phyloP scores from a whole-genome alignment of 1,140 invertebrate genomes.

The Stratiolaelaps scimitus region DNA sequence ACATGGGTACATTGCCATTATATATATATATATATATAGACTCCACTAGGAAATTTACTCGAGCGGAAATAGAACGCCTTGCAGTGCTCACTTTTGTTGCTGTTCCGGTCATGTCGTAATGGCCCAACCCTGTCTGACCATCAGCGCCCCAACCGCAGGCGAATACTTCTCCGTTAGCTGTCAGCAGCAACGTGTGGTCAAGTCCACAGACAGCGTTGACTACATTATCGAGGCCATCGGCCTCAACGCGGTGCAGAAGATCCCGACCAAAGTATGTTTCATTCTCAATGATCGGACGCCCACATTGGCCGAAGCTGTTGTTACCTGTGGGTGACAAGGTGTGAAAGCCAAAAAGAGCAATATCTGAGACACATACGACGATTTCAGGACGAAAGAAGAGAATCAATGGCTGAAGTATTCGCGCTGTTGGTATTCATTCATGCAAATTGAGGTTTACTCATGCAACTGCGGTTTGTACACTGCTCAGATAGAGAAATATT shows the following conservation, averaged over 20 bases:
- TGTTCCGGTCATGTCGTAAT: conserved; percentile 47
- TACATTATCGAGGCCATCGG: conserved; percentile 33
- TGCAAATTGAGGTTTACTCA: neutral
- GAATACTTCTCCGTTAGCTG: conserved; percentile 63
- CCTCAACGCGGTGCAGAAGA: conserved; percentile 52
- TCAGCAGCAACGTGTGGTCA: conserved; percentile 70
- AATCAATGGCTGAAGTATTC: neutral
- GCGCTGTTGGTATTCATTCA: neutral
- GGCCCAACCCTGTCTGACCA: conserved; percentile 77
- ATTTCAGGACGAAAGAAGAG: neutral
- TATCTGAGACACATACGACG: neutral
- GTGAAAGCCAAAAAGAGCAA: conserved; percentile 28
- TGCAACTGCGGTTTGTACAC: neutral
- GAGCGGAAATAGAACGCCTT: conserved; percentile 33
- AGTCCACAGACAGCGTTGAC: conserved; percentile 64
- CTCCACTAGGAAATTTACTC: conserved; percentile 29
- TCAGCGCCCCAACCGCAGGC: conserved; percentile 86
- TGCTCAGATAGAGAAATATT: conserved; percentile 28
- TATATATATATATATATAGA: no score
- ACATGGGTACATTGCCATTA: no score
- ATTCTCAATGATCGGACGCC: conserved; percentile 59
- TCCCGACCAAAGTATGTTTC: conserved; percentile 59
- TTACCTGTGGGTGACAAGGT: conserved; percentile 71
- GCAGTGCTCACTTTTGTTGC: conserved; percentile 50
- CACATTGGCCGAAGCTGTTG: conserved; percentile 89